Percentiles rank a stretch among this genome's conserved stretches.
These are phyloP conservation scores for Embidobia sp. DNA, from an alignment of 2,888 invertebrate genomes.

Conservation along the genomic window DNA sequence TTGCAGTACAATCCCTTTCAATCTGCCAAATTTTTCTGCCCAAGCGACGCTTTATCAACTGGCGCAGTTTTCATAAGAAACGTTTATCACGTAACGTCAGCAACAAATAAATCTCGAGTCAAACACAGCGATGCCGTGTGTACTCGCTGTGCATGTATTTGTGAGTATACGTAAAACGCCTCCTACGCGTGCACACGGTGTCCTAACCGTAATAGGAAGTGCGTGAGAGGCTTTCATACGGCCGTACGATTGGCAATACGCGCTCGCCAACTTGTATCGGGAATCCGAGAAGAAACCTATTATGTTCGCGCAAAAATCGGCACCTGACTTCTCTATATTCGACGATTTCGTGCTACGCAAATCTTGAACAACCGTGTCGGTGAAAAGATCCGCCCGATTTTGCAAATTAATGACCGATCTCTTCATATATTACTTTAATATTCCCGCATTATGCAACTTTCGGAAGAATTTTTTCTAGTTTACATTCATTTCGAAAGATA, in stretches of 20 bases:
- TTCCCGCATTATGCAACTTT: no score
- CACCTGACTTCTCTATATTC: constrained; percentile 27
- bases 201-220: constrained; percentile 74
- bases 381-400: constrained; percentile 19
- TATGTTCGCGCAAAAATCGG: constrained; percentile 31
- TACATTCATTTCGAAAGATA: no score
- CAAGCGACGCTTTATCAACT: constrained; percentile 38
- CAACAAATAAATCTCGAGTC: constrained; percentile 61
- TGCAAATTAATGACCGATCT: no score
- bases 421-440: no score
- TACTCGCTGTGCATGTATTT: constrained; percentile 20
- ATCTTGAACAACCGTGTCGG: constrained; percentile 15
- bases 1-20: constrained; percentile 8
- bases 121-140: constrained; percentile 24
- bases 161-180: constrained; percentile 44
- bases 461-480: no score
- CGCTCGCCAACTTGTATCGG: constrained; percentile 44
- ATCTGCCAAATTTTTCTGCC: constrained; percentile 17
- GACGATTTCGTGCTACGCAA: constrained; percentile 42
- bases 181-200: constrained; percentile 68
- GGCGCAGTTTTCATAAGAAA: constrained; percentile 45
- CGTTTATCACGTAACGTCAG: constrained; percentile 60
- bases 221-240: constrained; percentile 70
- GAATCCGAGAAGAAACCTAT: constrained; percentile 49
- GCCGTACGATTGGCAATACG: constrained; percentile 49